These are phyloP conservation scores for Drosophila helvetica DNA, from an alignment of 2,888 invertebrate species.

Conservation along the genomic window DNA sequence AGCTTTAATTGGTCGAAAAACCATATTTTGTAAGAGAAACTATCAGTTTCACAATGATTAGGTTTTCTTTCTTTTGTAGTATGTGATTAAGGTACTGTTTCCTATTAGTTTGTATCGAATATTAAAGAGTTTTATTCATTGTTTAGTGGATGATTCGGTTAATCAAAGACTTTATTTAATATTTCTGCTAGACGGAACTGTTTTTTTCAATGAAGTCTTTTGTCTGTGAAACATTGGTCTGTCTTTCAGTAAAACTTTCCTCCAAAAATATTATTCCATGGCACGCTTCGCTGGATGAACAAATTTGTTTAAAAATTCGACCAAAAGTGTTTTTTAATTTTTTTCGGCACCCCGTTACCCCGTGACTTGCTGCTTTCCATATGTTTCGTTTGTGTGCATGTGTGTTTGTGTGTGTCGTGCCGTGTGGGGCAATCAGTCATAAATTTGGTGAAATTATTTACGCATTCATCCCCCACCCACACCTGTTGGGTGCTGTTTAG, in stretches of 20 bases:
- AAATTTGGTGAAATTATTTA: constrained; percentile 52
- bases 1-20: too few species aligned
- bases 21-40: too few species aligned
- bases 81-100: too few species aligned
- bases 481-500: constrained; percentile 2
- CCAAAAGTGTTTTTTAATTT: constrained; percentile 9
- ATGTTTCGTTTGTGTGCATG: neutral
- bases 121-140: too few species aligned
- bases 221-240: neutral
- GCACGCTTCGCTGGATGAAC: constrained; percentile 63
- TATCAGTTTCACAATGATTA: too few species aligned
- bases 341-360: constrained; percentile 19
- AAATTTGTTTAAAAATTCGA: constrained; percentile 59
- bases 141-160: neutral
- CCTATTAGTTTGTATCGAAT: too few species aligned
- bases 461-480: constrained; percentile 17
- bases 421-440: constrained; percentile 46
- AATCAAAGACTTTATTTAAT: neutral
- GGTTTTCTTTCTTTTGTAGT: too few species aligned
- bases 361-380: constrained; percentile 23
- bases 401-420: neutral
- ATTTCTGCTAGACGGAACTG: neutral
- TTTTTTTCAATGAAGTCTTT: neutral
- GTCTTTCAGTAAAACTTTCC: neutral
- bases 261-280: constrained; percentile 10